A percentile compares a stretch with the other conserved stretches of the same genome.
phyloP scores from a whole-genome alignment of 2,888 invertebrate species.

The Drosophila demipolita region DNA sequence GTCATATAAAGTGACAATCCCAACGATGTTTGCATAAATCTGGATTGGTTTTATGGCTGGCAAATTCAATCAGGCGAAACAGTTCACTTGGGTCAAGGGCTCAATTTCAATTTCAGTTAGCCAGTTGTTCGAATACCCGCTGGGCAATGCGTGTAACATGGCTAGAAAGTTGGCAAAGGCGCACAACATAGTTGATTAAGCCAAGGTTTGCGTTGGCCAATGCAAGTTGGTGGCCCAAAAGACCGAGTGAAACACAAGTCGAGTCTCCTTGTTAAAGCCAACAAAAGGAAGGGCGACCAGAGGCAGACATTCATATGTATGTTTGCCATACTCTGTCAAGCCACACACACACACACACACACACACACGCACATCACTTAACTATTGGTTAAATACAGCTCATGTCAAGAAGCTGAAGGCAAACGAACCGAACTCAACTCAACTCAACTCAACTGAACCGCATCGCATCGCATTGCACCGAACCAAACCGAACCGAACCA shows the following conservation, averaged over 20 bases:
- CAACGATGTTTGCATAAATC: neutral
- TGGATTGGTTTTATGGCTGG: neutral
- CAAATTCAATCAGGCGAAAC: neutral
- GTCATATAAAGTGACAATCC: neutral
- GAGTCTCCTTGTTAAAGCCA: constrained; percentile 1
- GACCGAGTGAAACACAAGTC: neutral
- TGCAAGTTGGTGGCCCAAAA: constrained; percentile 17
- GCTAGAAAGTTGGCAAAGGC: constrained; percentile 14
- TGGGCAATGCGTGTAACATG: constrained; percentile 2
- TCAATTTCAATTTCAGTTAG: constrained; percentile 5
- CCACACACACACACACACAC: neutral
- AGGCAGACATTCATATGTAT: neutral
- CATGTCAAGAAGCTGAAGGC: constrained; percentile 38
- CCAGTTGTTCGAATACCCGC: constrained; percentile 5
- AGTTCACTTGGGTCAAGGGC: constrained; percentile 1
- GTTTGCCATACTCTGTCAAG: neutral
- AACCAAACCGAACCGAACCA: constrained; percentile 20
- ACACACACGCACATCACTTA: neutral
- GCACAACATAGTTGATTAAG: constrained; percentile 54
- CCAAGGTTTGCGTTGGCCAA: constrained; percentile 47
- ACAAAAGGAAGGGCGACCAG: constrained; percentile 6
- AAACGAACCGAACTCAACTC: constrained; percentile 19
- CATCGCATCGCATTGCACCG: constrained; percentile 28
- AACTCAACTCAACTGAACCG: no score
- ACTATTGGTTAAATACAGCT: constrained; percentile 33